These are phyloP conservation scores for Leptopilina boulardi DNA, from an alignment of 1,140 invertebrate species.

Conservation along the genomic window DNA sequence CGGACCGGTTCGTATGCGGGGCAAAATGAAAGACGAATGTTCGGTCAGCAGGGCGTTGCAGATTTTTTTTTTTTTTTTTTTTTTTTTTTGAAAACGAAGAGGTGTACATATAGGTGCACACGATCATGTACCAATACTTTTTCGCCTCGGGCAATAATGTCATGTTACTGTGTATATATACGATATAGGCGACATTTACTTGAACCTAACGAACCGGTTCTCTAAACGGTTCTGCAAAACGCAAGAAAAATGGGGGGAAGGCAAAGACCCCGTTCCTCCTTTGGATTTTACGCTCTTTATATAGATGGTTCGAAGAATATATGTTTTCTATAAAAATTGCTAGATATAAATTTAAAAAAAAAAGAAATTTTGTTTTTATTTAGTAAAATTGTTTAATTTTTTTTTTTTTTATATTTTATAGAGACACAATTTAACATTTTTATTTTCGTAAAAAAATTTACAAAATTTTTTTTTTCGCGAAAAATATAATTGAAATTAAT, in stretches of 20 bases:
- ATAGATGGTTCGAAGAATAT: background rate
- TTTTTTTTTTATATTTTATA: too few species aligned
- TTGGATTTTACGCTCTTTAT: background rate
- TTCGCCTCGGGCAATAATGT: background rate
- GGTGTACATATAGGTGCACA: too few species aligned
- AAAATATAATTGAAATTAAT: too few species aligned
- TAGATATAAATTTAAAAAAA: too few species aligned
- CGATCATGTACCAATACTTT: background rate
- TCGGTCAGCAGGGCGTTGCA: background rate
- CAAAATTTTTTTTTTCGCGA: too few species aligned
- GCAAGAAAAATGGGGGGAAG: background rate
- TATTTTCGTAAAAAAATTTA: too few species aligned
- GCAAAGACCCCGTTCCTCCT: background rate
- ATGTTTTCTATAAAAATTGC: too few species aligned
- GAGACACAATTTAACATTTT: too few species aligned
- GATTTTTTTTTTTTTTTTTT: background rate
- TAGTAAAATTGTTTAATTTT: too few species aligned
- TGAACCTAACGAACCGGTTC: slow-evolving; percentile 12
- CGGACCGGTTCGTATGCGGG: background rate
- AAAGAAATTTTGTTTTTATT: too few species aligned
- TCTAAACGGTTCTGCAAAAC: background rate
- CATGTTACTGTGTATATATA: too few species aligned
- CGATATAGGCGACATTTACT: slow-evolving; percentile 30
- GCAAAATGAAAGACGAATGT: slow-evolving; percentile 25
- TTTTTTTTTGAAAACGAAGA: background rate